phyloP scores from a whole-genome alignment of 1,140 invertebrate genomes.

The Drosophila subobscura region DNA sequence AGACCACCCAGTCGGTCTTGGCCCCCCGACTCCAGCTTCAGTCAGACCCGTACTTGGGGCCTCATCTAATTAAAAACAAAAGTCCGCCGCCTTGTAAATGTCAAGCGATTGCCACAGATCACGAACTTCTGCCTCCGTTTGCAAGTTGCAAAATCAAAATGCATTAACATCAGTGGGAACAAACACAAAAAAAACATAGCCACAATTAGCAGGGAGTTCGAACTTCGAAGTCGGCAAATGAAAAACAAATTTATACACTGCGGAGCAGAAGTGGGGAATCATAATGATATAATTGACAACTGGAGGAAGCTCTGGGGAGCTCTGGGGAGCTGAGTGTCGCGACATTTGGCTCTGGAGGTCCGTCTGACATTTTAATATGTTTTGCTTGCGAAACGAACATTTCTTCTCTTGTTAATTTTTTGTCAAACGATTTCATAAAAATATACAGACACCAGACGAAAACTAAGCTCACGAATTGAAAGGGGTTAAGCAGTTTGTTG shows the following conservation, averaged over 20 bases:
- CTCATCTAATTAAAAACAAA: slow-evolving; percentile 78
- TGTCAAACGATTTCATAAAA: slow-evolving; percentile 42
- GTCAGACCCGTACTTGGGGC: neutral
- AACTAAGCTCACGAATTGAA: neutral
- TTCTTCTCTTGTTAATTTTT: slow-evolving; percentile 29
- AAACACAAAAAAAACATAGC: slow-evolving; percentile 58
- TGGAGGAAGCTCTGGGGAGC: slow-evolving; percentile 30
- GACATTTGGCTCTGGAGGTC: slow-evolving; percentile 62
- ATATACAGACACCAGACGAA: neutral
- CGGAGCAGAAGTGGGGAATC: slow-evolving; percentile 34
- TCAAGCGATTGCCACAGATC: slow-evolving; percentile 73
- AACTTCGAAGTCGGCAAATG: slow-evolving; percentile 35
- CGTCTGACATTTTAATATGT: slow-evolving; percentile 70
- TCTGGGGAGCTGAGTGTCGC: slow-evolving; percentile 50
- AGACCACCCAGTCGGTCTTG: slow-evolving; percentile 62
- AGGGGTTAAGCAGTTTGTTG: slow-evolving; percentile 32
- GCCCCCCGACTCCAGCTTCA: slow-evolving; percentile 6
- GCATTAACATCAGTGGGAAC: slow-evolving; percentile 50
- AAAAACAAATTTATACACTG: slow-evolving; percentile 35
- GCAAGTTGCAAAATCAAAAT: slow-evolving; percentile 76
- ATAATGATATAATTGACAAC: slow-evolving; percentile 70
- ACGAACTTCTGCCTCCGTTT: slow-evolving; percentile 52
- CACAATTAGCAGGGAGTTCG: slow-evolving; percentile 31
- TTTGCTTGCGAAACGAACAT: slow-evolving; percentile 54
- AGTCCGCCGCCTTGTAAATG: slow-evolving; percentile 77